Evolutionary conservation across 2,888 invertebrate species (phyloP).

Genomic region (Cetonia aurata): DNA sequence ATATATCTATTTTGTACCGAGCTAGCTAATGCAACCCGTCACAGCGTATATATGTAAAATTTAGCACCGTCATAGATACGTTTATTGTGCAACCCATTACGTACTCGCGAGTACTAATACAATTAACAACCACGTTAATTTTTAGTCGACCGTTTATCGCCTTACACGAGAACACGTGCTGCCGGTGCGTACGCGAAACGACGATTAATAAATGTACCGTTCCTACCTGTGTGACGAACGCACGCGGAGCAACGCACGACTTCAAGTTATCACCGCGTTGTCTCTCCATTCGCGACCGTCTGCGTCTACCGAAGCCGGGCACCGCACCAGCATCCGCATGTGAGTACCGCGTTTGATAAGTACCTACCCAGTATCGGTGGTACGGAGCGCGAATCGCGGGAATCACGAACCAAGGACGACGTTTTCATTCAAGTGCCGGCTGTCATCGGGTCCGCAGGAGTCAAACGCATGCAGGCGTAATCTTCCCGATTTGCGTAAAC

Average conservation of each 20-base stretch:
- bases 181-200: conserved; percentile 20
- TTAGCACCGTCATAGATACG: conserved; percentile 10
- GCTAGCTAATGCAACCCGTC: background rate
- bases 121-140: conserved; percentile 28
- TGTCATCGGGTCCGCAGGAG: conserved; percentile 38
- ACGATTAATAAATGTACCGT: conserved; percentile 18
- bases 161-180: conserved; percentile 23
- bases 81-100: conserved; percentile 4
- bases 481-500: conserved; percentile 4
- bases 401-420: conserved; percentile 37
- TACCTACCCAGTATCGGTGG: conserved; percentile 15
- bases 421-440: conserved; percentile 37
- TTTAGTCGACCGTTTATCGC: conserved; percentile 21
- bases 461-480: conserved; percentile 5
- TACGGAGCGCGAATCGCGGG: conserved; percentile 18
- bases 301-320: conserved; percentile 7
- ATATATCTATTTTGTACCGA: background rate
- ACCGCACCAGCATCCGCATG: background rate
- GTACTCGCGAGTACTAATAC: conserved; percentile 16
- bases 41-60: background rate
- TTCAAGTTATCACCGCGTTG: background rate
- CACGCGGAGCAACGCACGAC: background rate
- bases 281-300: background rate
- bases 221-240: background rate
- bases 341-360: background rate